phyloP scores from a whole-genome alignment of 2,888 invertebrate genomes.

The Theretra japonica region DNA sequence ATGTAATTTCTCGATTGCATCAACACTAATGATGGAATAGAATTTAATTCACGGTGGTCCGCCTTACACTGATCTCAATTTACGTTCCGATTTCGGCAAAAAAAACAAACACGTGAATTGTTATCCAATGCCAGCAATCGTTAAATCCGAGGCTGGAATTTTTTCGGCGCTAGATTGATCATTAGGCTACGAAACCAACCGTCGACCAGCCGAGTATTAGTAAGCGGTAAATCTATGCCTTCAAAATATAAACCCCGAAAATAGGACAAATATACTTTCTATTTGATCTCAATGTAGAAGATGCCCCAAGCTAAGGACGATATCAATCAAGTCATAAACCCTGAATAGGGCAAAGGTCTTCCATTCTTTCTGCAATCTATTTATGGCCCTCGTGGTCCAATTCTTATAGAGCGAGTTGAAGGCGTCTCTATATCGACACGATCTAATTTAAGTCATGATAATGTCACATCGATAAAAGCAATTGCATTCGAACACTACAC shows the following conservation, averaged over 20 bases:
- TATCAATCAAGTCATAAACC: conserved; percentile 4
- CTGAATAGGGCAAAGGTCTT: conserved; percentile 12
- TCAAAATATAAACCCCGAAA: not conserved
- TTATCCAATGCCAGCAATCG: not conserved
- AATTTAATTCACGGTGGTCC: not conserved
- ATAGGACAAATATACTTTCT: not conserved
- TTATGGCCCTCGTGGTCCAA: conserved; percentile 15
- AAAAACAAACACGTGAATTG: not conserved
- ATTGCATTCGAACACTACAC: not conserved
- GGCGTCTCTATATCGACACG: conserved; percentile 16
- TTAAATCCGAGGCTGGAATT: not conserved
- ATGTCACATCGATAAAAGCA: conserved; percentile 19
- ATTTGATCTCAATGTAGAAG: not conserved
- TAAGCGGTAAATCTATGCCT: no score
- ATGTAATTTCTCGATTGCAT: not conserved
- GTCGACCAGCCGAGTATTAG: no score
- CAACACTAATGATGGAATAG: not conserved
- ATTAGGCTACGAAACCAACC: not conserved
- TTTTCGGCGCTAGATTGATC: not conserved
- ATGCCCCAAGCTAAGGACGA: not conserved
- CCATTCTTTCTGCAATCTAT: not conserved
- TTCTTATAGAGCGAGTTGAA: conserved; percentile 10
- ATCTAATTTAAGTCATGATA: conserved; percentile 20
- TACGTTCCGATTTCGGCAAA: not conserved
- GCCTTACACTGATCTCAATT: not conserved